Evolutionary conservation across 1,140 invertebrate species (phyloP), one percentile per base, ranked within the genome.

Genomic region (Papilio aristodemus): DNA sequence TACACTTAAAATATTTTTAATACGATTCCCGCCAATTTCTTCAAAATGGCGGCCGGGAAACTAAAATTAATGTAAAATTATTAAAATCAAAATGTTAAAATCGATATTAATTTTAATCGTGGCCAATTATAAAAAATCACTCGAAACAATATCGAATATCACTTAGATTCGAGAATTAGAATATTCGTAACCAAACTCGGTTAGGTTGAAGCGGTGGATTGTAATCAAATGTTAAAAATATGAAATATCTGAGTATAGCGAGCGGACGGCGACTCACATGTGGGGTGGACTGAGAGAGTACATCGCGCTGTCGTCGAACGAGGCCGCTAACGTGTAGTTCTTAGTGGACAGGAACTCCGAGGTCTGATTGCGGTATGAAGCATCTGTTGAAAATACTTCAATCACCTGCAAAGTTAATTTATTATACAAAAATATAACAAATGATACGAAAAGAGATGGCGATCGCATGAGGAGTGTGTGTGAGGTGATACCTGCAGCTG

Each of bases 281-380:
- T 13, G 57, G 57, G 57, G 57, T 36, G 25, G 57, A 59, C 32
- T 73, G 6, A 88, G 77, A 0, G 79, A 70, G 39, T 81, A 90
- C 85, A 90, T 84, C 67, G 86, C 54, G 32, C 80, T 76, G 43
- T 85, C 80, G 0, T 74, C 69, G 68, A 86, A 88, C 5, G 71
- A 71, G 6, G 80, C 86, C 0, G 81, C 85, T 0, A 87, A 71
- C 0, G 80, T 85, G 74, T 90, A 90, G 74, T 90, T 90, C 76
- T 83, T 81, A 0, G 77, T 69, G 0, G 58, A 22, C 0, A 90
- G 74, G 39, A 84, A 78, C 8, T 76, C 25, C 0, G 81, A 81
- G 0, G 87, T 87, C 10, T 75, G 67, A 69, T 85, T 84, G 0
- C 77, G 74, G 0, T 71, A 71, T 4, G 58, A 58, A 1, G 50